Conservation (phyloP, 2,113 vertebrate species). For the Sturnus vulgaris region DNA sequence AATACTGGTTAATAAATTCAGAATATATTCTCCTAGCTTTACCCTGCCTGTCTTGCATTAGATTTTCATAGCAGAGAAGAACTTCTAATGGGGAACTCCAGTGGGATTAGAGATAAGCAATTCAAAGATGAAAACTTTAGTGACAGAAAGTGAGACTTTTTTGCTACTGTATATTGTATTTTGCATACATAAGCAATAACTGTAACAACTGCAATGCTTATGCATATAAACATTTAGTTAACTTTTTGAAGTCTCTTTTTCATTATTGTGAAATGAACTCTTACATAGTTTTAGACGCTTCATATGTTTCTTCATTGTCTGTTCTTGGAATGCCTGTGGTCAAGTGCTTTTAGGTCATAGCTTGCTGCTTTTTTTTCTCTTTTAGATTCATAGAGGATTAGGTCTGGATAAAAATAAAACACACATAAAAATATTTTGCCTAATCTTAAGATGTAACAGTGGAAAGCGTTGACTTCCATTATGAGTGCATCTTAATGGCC, state of each 20-base stretch:
- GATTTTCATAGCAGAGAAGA: not conserved
- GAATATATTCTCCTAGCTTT: not conserved
- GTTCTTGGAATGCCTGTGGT: not conserved
- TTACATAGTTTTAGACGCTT: not conserved
- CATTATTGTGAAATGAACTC: not conserved
- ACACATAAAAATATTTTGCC: not conserved
- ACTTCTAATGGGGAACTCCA: not conserved
- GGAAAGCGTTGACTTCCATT: not conserved
- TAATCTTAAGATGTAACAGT: not conserved
- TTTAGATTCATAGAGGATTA: not conserved
- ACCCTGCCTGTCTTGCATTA: not conserved
- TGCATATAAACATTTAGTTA: not conserved
- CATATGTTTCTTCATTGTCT: not conserved
- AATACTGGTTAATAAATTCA: not conserved
- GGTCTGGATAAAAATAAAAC: not conserved
- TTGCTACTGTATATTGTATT: not conserved
- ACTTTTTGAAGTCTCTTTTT: not conserved
- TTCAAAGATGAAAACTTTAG: not conserved
- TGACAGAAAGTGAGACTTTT: not conserved
- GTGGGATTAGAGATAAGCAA: not conserved
- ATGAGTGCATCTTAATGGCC: not conserved
- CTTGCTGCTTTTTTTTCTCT: not conserved
- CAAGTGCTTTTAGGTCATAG: not conserved
- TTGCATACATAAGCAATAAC: not conserved
- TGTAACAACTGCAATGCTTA: rapidly evolving